Base-by-base conservation (phyloP, 2,888 invertebrate genomes). In the Neria commutata region DNA sequence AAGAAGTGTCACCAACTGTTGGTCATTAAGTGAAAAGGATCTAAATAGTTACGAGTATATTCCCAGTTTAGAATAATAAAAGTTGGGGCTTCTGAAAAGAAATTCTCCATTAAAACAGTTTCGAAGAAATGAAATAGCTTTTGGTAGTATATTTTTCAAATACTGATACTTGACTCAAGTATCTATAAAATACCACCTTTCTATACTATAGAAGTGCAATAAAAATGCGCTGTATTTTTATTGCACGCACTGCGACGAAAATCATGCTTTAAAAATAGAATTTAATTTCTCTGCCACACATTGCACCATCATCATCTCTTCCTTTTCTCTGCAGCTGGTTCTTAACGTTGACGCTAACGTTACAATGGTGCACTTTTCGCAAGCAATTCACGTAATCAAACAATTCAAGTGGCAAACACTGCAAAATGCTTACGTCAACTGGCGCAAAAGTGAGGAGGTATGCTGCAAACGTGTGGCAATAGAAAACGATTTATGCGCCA, bases 371-470 rank as follows among this genome's bases (percentile, higher is more conserved):
- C 68, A 49, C 14, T 45, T 74, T 75, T 68, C 70, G 69, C 73
- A 76, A 74, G 69, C 76, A 74, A 71, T 75, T 70, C 74, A 74
- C 74, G 76, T 78, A 78, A 76, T 76, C 78, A 78, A 77, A 78
- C 78, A 78, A 77, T 76, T 77, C 73, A 75, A 78, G 78, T 78
- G 75, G 77, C 71, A 76, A 78, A 78, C 76, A 77, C 74, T 69
- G 76, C 17, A 76, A 77, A 73, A 67, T 75, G 78, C 75, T 74
- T 77, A 77, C 76, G 78, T 78, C 74, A 76, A 75, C 78, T 70
- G 73, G 72, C 76, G 71, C 72, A 73, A 70, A 67, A 33, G 33
- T 11, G 62, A 60, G 45, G 59, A 63, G 68, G 70, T 40, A 40
- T 16, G n/a, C 16, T 40, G 19, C 19, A 40, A 40, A 40, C 19